These are phyloP conservation scores for Antrozous pallidus DNA, from an alignment of 2,797 vertebrate species.

Conservation along the genomic window DNA sequence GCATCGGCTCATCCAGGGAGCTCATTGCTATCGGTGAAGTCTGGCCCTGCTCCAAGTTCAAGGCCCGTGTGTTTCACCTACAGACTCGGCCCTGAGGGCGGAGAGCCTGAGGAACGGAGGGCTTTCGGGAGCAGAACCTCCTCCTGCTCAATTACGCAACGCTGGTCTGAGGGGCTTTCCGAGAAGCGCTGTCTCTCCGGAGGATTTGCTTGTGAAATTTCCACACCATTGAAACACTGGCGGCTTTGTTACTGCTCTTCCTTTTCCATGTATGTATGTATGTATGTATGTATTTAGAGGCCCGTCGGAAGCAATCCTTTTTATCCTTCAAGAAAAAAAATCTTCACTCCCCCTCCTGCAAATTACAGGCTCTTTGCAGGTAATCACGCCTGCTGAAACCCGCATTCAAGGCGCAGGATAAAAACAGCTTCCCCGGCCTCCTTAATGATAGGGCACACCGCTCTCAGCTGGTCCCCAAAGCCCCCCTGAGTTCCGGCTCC, in stretches of 20 bases:
- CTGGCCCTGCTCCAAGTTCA: background rate
- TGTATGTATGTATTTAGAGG: background rate
- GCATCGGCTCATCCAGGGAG: background rate
- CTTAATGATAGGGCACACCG: constrained; percentile 60
- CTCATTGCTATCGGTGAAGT: background rate
- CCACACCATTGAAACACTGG: background rate
- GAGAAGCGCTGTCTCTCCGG: no score
- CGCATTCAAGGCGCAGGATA: constrained; percentile 56
- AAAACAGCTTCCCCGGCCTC: constrained; percentile 59
- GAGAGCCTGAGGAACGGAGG: background rate
- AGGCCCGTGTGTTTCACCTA: background rate
- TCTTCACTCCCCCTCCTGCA: constrained; percentile 34
- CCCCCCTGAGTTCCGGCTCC: constrained; percentile 38
- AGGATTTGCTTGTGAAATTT: no score
- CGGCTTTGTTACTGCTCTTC: background rate
- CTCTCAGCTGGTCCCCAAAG: constrained; percentile 64
- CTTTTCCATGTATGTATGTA: no score
- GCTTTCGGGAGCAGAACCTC: background rate
- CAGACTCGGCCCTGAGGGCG: background rate
- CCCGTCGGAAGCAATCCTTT: constrained; percentile 29
- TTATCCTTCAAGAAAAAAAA: constrained; percentile 31
- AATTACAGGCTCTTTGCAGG: constrained; percentile 57
- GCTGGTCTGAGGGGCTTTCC: no score
- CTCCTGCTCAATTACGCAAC: background rate
- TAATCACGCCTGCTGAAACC: constrained; percentile 52